Evolutionary conservation across 2,888 invertebrate genomes (phyloP).

Genomic region (Pachydiplax longipennis): DNA sequence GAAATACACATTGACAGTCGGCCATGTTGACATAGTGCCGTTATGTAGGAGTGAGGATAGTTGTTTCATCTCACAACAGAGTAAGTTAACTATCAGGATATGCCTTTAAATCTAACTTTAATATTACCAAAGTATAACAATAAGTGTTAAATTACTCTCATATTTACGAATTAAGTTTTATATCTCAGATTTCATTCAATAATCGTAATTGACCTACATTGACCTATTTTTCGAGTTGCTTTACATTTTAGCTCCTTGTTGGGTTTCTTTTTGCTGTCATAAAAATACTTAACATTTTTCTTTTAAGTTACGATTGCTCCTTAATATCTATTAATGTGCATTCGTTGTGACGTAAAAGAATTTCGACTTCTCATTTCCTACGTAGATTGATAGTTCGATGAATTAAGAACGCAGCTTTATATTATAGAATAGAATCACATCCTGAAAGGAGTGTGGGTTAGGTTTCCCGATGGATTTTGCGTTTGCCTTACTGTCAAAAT

Average conservation of each 20-base stretch:
- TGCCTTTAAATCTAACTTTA: background rate
- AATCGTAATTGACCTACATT: constrained; percentile 33
- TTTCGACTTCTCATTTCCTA: background rate
- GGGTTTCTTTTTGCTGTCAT: background rate
- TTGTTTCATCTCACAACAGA: background rate
- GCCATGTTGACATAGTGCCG: constrained; percentile 44
- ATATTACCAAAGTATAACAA: background rate
- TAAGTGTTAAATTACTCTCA: background rate
- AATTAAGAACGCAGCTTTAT: no score
- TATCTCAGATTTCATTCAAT: constrained; percentile 2
- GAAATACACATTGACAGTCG: constrained; percentile 29
- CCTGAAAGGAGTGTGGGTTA: no score
- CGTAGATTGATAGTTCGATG: background rate
- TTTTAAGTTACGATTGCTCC: background rate
- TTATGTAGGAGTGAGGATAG: constrained; percentile 11
- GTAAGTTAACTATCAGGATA: background rate
- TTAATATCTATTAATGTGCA: no score
- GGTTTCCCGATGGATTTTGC: no score
- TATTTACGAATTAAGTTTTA: background rate
- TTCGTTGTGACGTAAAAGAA: no score
- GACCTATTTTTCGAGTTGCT: constrained; percentile 16
- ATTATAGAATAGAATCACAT: no score
- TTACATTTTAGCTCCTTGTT: background rate
- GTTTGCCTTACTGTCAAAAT: no score
- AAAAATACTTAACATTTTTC: background rate